These are phyloP conservation scores for Habroteleia sp. DNA, from an alignment of 2,888 invertebrate genomes.

Conservation along the genomic window DNA sequence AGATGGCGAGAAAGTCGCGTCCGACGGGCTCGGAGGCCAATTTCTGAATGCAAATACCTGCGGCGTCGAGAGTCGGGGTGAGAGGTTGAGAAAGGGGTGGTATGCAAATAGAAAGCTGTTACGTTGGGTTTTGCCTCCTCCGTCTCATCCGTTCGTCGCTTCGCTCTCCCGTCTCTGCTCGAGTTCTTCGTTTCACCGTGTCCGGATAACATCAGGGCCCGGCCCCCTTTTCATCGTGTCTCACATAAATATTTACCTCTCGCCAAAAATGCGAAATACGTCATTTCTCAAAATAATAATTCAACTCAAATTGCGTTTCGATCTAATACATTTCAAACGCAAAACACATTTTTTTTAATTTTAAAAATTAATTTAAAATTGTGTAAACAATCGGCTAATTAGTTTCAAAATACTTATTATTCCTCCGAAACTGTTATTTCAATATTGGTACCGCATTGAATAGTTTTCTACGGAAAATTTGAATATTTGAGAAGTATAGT, in stretches of 20 bases:
- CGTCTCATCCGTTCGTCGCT: constrained; percentile 63
- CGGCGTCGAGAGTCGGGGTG: constrained; percentile 64
- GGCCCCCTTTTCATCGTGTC: constrained; percentile 66
- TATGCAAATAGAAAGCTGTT: constrained; percentile 80
- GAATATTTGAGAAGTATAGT: no score
- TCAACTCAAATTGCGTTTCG: constrained; percentile 23
- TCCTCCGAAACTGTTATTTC: no score
- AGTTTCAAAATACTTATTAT: no score
- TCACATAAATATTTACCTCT: constrained; percentile 48
- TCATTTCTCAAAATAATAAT: constrained; percentile 42
- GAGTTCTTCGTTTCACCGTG: constrained; percentile 51
- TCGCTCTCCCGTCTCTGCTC: constrained; percentile 55
- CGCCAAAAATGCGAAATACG: constrained; percentile 45
- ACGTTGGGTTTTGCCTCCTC: constrained; percentile 66
- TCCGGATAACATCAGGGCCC: constrained; percentile 65
- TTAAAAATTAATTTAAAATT: no score
- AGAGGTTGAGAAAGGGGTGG: constrained; percentile 68
- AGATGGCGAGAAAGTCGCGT: constrained; percentile 72
- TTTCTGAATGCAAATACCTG: constrained; percentile 81
- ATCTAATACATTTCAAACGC: no score
- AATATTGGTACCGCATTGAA: no score
- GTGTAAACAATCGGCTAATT: no score
- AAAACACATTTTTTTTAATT: no score
- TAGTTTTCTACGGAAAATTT: no score
- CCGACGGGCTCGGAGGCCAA: constrained; percentile 77